phyloP scores from a whole-genome alignment of 2,113 vertebrate species.

The Xiphophorus hellerii region DNA sequence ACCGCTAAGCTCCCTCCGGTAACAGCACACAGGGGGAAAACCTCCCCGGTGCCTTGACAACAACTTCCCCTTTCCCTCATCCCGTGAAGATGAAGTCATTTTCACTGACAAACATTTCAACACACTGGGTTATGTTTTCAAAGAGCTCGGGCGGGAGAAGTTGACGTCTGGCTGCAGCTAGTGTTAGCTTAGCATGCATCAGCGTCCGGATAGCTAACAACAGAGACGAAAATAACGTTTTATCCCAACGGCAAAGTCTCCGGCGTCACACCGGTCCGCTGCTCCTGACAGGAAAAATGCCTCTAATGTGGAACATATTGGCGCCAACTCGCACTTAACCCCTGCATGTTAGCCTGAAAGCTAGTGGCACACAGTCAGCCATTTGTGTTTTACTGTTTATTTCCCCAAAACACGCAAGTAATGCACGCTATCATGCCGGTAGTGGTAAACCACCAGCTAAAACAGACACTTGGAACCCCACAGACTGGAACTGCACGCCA shows the following conservation, averaged over 20 bases:
- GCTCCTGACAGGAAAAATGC: not conserved
- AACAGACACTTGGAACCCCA: not conserved
- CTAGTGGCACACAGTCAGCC: slow-evolving; percentile 21
- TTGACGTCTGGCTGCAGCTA: slow-evolving; percentile 58
- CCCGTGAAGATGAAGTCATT: not conserved
- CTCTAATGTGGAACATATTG: not conserved
- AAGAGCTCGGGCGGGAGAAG: slow-evolving; percentile 72
- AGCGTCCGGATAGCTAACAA: not conserved
- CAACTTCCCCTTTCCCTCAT: not conserved
- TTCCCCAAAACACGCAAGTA: not conserved
- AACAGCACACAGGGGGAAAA: slow-evolving; percentile 2
- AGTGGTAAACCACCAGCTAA: fast-evolving
- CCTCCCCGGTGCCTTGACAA: fast-evolving
- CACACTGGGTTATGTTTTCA: slow-evolving; percentile 54
- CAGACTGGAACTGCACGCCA: fast-evolving
- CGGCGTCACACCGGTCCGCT: not conserved
- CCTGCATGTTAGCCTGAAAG: slow-evolving; percentile 40
- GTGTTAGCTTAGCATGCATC: slow-evolving; percentile 49
- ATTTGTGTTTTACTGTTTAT: slow-evolving; percentile 55
- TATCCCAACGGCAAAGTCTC: not conserved
- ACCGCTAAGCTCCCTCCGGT: slow-evolving; percentile 18
- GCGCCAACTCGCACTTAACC: slow-evolving; percentile 33
- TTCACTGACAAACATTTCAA: slow-evolving; percentile 8
- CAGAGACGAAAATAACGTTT: not conserved
- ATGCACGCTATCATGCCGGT: not conserved